Percentiles rank a stretch among this genome's conserved stretches.
Conservation (phyloP, 2,888 invertebrate species). For the Aproaerema taeniolella region DNA sequence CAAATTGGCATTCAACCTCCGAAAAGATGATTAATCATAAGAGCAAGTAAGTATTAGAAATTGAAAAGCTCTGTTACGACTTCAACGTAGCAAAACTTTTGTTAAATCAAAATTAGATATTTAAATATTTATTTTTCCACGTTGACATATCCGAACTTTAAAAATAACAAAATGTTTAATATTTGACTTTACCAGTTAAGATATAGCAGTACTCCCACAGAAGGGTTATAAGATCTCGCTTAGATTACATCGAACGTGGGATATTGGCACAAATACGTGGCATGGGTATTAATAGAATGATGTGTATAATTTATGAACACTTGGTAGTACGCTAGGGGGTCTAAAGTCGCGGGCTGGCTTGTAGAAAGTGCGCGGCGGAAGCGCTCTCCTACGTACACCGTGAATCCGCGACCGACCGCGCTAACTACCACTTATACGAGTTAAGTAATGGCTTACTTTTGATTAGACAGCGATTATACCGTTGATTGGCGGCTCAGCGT, state of each 20-base stretch:
- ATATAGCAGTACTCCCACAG: too few relatives aligned
- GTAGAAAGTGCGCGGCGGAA: slow-evolving; percentile 44
- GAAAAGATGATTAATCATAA: too few relatives aligned
- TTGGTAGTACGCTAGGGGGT: neutral
- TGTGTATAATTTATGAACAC: slow-evolving; percentile 11
- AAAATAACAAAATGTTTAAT: too few relatives aligned
- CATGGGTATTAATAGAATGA: slow-evolving; percentile 7
- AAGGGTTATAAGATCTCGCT: too few relatives aligned
- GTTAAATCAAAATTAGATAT: too few relatives aligned
- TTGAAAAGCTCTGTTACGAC: too few relatives aligned
- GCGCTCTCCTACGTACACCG: slow-evolving; percentile 30
- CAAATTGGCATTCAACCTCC: too few relatives aligned
- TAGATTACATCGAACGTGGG: neutral
- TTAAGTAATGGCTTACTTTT: slow-evolving; percentile 40
- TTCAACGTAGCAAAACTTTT: too few relatives aligned
- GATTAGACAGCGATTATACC: slow-evolving; percentile 45
- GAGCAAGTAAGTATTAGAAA: too few relatives aligned
- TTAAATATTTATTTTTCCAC: too few relatives aligned
- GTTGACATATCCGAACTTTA: too few relatives aligned
- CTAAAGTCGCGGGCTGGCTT: neutral
- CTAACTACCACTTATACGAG: slow-evolving; percentile 34
- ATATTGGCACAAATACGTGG: neutral
- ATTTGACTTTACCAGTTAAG: too few relatives aligned
- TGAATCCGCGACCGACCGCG: slow-evolving; percentile 38
- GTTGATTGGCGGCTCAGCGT: slow-evolving; percentile 40